These are phyloP conservation scores for Thunnus thynnus DNA, from an alignment of 2,113 vertebrate species.

Conservation along the genomic window DNA sequence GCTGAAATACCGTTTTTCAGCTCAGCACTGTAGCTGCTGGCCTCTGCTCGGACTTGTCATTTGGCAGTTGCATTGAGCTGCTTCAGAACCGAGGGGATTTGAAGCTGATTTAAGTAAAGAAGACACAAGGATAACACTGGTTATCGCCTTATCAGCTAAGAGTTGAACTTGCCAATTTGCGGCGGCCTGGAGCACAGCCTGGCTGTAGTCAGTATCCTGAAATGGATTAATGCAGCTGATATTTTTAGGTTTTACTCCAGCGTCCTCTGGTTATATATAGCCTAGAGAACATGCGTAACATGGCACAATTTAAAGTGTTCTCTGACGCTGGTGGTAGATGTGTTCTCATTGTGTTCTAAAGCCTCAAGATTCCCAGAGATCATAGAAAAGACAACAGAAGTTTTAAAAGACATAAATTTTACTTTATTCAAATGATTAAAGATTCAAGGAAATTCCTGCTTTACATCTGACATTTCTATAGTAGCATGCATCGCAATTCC, in stretches of 20 bases:
- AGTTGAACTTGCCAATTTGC: slow-evolving; percentile 63
- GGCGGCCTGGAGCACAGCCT: slow-evolving; percentile 28
- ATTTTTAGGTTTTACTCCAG: slow-evolving; percentile 73
- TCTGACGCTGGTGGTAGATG: background rate
- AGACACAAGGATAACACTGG: slow-evolving; percentile 67
- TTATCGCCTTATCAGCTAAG: slow-evolving; percentile 81
- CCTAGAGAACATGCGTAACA: slow-evolving; percentile 12
- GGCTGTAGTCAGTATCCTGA: slow-evolving; percentile 59
- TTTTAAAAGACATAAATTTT: slow-evolving; percentile 78
- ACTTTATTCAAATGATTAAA: slow-evolving; percentile 74
- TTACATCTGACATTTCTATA: slow-evolving; percentile 66
- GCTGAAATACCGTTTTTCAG: background rate
- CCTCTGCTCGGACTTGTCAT: background rate
- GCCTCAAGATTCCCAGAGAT: background rate
- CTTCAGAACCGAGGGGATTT: slow-evolving; percentile 59
- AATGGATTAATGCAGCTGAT: slow-evolving; percentile 59
- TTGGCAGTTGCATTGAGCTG: background rate
- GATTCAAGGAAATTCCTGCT: slow-evolving; percentile 51
- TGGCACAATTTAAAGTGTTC: background rate
- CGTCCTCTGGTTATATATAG: slow-evolving; percentile 47
- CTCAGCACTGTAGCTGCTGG: background rate
- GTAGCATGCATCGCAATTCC: slow-evolving; percentile 16
- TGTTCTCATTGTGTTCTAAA: background rate
- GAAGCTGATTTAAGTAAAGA: slow-evolving; percentile 75
- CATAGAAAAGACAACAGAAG: slow-evolving; percentile 16